Percentiles rank a stretch among this genome's conserved stretches.
Evolutionary conservation across 2,113 vertebrate species (phyloP).

Genomic region (Gorsachius goisagi): DNA sequence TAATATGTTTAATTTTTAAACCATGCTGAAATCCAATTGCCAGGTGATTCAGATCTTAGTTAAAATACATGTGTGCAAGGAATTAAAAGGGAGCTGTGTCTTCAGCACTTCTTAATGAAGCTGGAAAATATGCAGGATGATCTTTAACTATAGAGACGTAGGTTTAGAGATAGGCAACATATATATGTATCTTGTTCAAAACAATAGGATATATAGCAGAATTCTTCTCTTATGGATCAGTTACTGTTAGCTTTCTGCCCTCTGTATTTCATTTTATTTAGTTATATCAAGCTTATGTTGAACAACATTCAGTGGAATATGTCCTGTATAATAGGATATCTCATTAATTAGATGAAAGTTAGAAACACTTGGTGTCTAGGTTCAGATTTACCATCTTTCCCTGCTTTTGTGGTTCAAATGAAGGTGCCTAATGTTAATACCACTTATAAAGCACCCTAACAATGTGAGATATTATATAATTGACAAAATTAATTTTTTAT

Average conservation of each 20-base stretch:
- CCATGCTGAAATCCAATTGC: constrained; percentile 34
- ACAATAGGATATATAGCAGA: neutral
- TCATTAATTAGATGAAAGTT: neutral
- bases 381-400: neutral
- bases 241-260: neutral
- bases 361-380: neutral
- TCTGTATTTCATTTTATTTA: neutral
- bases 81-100: constrained; percentile 59
- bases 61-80: constrained; percentile 39
- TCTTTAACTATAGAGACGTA: neutral
- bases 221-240: neutral
- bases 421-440: neutral
- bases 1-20: constrained; percentile 68
- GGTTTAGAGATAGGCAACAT: neutral
- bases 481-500: neutral
- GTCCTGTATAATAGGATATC: neutral
- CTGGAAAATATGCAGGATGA: neutral
- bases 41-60: constrained; percentile 60
- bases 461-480: neutral
- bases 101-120: neutral
- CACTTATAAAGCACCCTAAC: neutral
- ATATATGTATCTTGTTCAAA: neutral
- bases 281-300: neutral
- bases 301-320: neutral
- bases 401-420: neutral